These are phyloP conservation scores for Drosophila barbarae DNA, from an alignment of 2,888 invertebrate genomes.

Conservation along the genomic window DNA sequence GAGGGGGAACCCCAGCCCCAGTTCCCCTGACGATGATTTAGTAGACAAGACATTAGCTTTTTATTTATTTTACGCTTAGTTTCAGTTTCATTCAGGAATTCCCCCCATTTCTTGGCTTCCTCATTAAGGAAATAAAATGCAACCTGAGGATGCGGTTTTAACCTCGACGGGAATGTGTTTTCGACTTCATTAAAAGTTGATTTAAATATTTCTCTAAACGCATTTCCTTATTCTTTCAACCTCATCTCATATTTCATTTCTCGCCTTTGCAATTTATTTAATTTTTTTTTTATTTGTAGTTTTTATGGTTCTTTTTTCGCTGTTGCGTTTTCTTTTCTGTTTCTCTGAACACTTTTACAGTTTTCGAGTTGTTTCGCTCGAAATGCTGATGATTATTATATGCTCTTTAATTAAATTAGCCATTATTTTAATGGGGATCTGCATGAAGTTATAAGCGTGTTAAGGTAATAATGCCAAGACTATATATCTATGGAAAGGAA, in stretches of 20 bases:
- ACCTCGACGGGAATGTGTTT: slow-evolving; percentile 59
- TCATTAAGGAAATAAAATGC: slow-evolving; percentile 47
- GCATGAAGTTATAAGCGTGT: slow-evolving; percentile 15
- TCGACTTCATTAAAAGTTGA: slow-evolving; percentile 69
- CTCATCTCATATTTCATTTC: slow-evolving; percentile 32
- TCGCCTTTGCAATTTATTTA: slow-evolving; percentile 25
- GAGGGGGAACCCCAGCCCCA: not conserved
- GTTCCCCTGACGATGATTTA: slow-evolving; percentile 55
- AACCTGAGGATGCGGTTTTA: slow-evolving; percentile 34
- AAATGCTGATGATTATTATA: slow-evolving; percentile 25
- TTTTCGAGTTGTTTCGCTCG: slow-evolving; percentile 19
- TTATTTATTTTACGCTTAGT: slow-evolving; percentile 62
- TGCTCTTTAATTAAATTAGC: slow-evolving; percentile 55
- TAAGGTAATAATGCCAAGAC: not conserved
- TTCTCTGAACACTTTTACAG: slow-evolving; percentile 21
- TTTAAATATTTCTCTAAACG: slow-evolving; percentile 67
- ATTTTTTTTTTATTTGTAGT: slow-evolving; percentile 9
- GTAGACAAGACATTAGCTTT: slow-evolving; percentile 58
- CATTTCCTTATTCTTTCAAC: slow-evolving; percentile 7
- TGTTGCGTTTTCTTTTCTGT: slow-evolving; percentile 9
- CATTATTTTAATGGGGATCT: slow-evolving; percentile 28
- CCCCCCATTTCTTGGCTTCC: not conserved
- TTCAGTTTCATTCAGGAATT: slow-evolving; percentile 60
- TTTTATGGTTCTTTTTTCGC: slow-evolving; percentile 6
- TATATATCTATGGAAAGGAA: not conserved